Evolutionary conservation across 2,888 invertebrate genomes (phyloP).

Genomic region (Sylvicola cinctus): DNA sequence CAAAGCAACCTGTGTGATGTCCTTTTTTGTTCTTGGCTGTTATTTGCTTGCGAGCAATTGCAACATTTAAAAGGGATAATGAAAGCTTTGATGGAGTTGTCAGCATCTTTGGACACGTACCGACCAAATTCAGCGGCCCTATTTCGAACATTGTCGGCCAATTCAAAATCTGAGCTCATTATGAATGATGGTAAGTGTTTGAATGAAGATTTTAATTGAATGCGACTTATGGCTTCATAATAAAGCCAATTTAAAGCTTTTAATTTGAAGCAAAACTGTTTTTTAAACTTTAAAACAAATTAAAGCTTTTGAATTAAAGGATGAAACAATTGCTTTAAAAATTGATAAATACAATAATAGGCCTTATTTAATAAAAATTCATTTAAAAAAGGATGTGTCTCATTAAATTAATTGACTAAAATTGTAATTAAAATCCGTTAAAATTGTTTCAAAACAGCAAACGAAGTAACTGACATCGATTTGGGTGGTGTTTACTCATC

Average conservation of each 20-base stretch:
- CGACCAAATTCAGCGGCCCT: constrained; percentile 48
- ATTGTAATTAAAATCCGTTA: too few relatives aligned
- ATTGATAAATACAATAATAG: too few relatives aligned
- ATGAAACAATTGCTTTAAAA: too few relatives aligned
- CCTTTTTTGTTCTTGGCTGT: constrained; percentile 65
- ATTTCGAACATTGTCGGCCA: constrained; percentile 35
- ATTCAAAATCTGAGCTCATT: constrained; percentile 23
- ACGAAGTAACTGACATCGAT: constrained; percentile 39
- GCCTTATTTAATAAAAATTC: too few relatives aligned
- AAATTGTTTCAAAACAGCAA: too few relatives aligned
- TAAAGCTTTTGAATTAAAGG: too few relatives aligned
- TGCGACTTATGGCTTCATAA: background rate
- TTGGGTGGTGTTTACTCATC: constrained; percentile 56
- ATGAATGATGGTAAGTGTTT: constrained; percentile 21
- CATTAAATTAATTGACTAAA: too few relatives aligned
- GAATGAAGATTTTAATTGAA: background rate
- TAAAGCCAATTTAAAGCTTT: too few relatives aligned
- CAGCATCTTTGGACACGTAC: constrained; percentile 61
- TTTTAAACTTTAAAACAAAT: too few relatives aligned
- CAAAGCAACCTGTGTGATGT: constrained; percentile 45
- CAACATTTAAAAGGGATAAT: constrained; percentile 70
- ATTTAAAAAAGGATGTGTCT: too few relatives aligned
- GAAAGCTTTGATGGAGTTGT: constrained; percentile 72
- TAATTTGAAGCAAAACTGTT: too few relatives aligned
- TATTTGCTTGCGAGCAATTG: constrained; percentile 70